Conservation (phyloP, 1,140 invertebrate species). For the Dolichoris vasculosae region DNA sequence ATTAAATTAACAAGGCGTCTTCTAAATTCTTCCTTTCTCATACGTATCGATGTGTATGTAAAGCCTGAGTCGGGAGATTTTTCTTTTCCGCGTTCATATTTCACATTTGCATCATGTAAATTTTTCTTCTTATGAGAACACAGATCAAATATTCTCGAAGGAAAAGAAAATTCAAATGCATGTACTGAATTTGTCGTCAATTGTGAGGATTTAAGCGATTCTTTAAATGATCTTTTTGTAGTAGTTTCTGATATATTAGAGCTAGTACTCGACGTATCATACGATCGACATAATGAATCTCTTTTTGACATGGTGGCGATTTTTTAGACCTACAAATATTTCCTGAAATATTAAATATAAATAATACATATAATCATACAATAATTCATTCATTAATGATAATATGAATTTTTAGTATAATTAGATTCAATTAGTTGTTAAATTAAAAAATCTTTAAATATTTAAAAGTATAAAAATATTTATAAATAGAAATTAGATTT, state of each 20-base stretch:
- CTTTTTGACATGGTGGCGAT: background rate
- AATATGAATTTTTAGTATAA: too few species aligned
- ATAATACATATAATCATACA: background rate
- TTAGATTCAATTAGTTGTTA: too few species aligned
- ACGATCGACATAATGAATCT: background rate
- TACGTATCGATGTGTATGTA: slow-evolving; percentile 8
- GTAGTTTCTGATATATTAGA: background rate
- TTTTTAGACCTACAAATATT: background rate
- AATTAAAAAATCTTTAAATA: too few species aligned
- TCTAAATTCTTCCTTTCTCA: slow-evolving; percentile 60
- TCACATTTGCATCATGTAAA: background rate
- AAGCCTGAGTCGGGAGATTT: background rate
- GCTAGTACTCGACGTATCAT: background rate
- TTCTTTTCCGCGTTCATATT: background rate
- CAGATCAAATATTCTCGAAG: background rate
- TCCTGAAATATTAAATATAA: background rate
- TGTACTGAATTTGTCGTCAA: background rate
- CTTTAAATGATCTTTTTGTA: background rate
- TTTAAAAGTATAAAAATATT: too few species aligned
- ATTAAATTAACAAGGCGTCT: slow-evolving; percentile 85
- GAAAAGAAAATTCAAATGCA: slow-evolving; percentile 12
- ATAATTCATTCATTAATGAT: too few species aligned
- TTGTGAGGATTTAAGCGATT: background rate
- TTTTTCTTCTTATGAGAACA: slow-evolving; percentile 1
- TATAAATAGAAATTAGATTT: too few species aligned